Conservation (phyloP, 2,797 vertebrate genomes). For the Staurois parvus region DNA sequence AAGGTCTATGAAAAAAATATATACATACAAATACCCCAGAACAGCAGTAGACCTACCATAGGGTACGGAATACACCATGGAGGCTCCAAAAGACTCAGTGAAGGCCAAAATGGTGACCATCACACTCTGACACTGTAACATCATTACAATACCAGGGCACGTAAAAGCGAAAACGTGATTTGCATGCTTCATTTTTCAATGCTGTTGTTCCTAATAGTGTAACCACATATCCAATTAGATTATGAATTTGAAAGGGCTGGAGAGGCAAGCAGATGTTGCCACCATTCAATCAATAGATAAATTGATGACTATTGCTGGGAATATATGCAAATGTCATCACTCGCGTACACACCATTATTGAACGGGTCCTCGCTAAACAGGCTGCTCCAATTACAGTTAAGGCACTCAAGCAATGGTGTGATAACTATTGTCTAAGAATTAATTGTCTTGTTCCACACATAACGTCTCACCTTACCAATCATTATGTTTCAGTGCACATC, state of each 20-base stretch:
- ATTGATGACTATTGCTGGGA: slow-evolving; percentile 21
- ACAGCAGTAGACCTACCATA: background rate
- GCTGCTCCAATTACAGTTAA: slow-evolving; percentile 37
- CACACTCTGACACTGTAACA: background rate
- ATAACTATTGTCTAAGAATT: slow-evolving; percentile 14
- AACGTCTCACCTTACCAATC: slow-evolving; percentile 45
- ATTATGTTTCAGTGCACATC: slow-evolving; percentile 40
- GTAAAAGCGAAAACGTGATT: background rate
- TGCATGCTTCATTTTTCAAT: background rate
- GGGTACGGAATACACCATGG: background rate
- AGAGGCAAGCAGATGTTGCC: background rate
- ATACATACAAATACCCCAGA: background rate
- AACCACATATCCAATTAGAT: background rate
- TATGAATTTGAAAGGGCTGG: background rate
- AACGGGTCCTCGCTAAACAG: slow-evolving; percentile 7
- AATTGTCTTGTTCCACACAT: slow-evolving; percentile 42
- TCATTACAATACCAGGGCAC: background rate
- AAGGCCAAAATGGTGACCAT: background rate
- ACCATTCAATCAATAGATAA: slow-evolving; percentile 25
- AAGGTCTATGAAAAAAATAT: background rate
- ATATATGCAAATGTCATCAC: slow-evolving; percentile 2
- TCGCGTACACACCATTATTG: background rate
- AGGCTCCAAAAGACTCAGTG: background rate
- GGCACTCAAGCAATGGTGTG: slow-evolving; percentile 10
- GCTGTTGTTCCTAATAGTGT: background rate